Percentiles rank a stretch among this genome's conserved stretches.
phyloP scores from a whole-genome alignment of 2,888 invertebrate genomes.

The Ophion ellenae region DNA sequence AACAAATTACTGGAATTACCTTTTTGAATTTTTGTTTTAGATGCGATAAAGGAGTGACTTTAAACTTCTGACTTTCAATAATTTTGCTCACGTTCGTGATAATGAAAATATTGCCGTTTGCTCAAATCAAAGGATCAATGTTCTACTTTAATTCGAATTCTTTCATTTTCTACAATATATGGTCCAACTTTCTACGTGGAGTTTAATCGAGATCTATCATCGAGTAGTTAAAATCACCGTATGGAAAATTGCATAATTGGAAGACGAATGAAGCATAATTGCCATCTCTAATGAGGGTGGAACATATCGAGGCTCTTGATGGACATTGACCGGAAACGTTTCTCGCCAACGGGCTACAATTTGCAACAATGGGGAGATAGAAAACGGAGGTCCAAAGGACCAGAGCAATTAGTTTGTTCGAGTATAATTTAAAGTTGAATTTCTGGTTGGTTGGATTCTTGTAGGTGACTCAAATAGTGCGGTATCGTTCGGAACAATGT shows the following conservation, averaged over 20 bases:
- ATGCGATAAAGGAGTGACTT: background rate
- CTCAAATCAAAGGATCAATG: background rate
- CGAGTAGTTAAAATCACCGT: background rate
- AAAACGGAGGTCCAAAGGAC: constrained; percentile 2
- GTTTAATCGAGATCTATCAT: background rate
- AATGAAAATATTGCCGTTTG: background rate
- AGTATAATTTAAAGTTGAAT: constrained; percentile 18
- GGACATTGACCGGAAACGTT: background rate
- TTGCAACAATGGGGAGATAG: constrained; percentile 10
- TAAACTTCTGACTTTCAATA: background rate
- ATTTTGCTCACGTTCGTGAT: background rate
- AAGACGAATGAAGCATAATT: background rate
- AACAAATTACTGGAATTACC: background rate
- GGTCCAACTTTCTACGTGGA: background rate
- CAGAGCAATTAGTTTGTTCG: constrained; percentile 43
- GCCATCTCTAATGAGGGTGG: background rate
- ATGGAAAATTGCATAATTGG: background rate
- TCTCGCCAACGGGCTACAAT: background rate
- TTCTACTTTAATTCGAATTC: background rate
- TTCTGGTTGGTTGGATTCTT: constrained; percentile 34
- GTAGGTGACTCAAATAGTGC: constrained; percentile 33
- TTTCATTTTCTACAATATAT: background rate
- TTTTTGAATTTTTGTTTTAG: background rate
- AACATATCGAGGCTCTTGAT: constrained; percentile 1
- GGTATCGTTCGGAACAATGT: constrained; percentile 35